Percentiles rank a stretch among this genome's conserved stretches.
Evolutionary conservation across 1,140 invertebrate genomes (phyloP).

Genomic region (Saccostrea cuccullata): DNA sequence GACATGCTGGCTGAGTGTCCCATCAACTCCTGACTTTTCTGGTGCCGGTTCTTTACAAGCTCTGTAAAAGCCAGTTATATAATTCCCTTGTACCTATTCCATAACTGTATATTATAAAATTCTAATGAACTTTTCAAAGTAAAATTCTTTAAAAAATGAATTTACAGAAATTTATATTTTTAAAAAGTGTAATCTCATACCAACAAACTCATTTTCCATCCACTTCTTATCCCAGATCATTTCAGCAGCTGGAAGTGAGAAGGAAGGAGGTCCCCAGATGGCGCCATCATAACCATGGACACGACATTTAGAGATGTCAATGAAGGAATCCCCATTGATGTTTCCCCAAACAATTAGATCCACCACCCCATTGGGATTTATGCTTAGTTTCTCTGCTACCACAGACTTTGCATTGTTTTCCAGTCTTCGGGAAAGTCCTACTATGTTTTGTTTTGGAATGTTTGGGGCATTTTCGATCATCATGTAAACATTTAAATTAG

Average conservation of each 20-base stretch:
- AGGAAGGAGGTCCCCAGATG: constrained; percentile 75
- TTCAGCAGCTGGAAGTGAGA: constrained; percentile 70
- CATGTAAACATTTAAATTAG: constrained; percentile 74
- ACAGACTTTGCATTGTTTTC: constrained; percentile 76
- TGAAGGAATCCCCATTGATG: constrained; percentile 67
- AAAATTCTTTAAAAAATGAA: neutral
- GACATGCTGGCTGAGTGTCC: constrained; percentile 62
- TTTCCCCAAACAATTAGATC: constrained; percentile 77
- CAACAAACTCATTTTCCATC: constrained; percentile 71
- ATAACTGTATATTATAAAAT: too few species aligned
- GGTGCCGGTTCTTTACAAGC: constrained; percentile 60
- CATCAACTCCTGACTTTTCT: constrained; percentile 57
- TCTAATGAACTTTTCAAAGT: too few species aligned
- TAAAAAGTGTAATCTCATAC: neutral
- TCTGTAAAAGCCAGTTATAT: constrained; percentile 38
- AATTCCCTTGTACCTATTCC: too few species aligned
- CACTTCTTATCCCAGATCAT: constrained; percentile 76
- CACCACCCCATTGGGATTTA: constrained; percentile 74
- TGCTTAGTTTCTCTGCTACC: constrained; percentile 70
- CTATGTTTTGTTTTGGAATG: constrained; percentile 73
- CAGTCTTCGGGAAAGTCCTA: constrained; percentile 68
- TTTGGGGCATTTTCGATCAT: constrained; percentile 71
- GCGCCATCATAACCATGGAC: constrained; percentile 76
- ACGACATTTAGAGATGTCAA: constrained; percentile 68
- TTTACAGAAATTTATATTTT: neutral